phyloP scores from a whole-genome alignment of 1,140 invertebrate genomes.

The Drosophila santomea region DNA sequence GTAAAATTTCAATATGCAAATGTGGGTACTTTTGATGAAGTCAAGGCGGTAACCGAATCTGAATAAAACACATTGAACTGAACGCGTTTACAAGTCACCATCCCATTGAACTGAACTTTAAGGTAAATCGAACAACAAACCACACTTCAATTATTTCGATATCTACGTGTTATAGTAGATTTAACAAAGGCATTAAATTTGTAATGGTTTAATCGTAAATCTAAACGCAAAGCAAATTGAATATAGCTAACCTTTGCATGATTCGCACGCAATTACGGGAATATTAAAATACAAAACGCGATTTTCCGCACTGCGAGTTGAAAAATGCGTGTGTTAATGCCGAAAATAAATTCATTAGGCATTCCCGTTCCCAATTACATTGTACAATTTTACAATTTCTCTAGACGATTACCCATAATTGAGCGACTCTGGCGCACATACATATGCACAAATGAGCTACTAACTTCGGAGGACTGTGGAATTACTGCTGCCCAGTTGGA shows the following conservation, averaged over 20 bases:
- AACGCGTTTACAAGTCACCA: conserved; percentile 2
- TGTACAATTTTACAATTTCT: conserved; percentile 21
- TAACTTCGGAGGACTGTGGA: conserved; percentile 7
- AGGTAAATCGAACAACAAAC: background rate
- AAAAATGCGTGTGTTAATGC: conserved; percentile 1
- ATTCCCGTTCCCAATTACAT: conserved; percentile 4
- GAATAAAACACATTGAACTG: conserved; percentile 23
- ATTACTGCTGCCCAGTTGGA: background rate
- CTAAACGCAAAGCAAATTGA: background rate
- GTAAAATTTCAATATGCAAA: conserved; percentile 29
- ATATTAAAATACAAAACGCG: conserved; percentile 12
- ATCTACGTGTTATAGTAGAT: too few relatives aligned
- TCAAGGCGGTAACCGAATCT: background rate
- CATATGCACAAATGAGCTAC: conserved; percentile 24
- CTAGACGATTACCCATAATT: conserved; percentile 15
- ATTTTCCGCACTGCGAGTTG: conserved; percentile 1
- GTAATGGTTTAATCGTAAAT: background rate
- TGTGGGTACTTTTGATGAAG: conserved; percentile 38
- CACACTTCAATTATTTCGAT: too few relatives aligned
- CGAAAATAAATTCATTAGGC: conserved; percentile 21
- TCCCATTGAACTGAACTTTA: background rate
- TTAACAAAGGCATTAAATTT: too few relatives aligned
- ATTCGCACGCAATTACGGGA: background rate
- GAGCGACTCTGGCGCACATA: background rate
- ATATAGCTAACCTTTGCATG: background rate